Evolutionary conservation across 2,888 invertebrate species (phyloP), one percentile per base, ranked within the genome.

Genomic region (Tinea trinotella): DNA sequence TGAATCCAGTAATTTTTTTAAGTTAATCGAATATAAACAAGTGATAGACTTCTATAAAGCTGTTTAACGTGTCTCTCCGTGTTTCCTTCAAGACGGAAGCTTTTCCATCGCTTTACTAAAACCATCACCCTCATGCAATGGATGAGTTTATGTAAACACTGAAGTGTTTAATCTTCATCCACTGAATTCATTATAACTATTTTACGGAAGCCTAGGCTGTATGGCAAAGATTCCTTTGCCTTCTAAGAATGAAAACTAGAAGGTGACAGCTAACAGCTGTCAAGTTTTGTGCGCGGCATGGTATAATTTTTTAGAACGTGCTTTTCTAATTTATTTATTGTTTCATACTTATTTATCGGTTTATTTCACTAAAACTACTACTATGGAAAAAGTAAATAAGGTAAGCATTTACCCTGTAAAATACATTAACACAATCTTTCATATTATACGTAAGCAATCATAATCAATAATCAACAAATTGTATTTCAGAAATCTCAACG

Each of bases 331-430:
- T 35, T 4, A 12, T 12, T 40, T 40, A 15, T 34, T 48, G 40
- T 13, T 7, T 40, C 13, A 24, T 24, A 12, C 13, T 35, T 40
- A 15, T 15, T 24, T 24, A 7, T 36, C 52, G 36, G 12, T 40
- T 18, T 15, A 12, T 22, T 34, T 54, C 18, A 35, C 13, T 19
- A 40, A 22, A 52, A 30, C 49, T 34, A 56, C 49, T 34, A 56
- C 36, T 22, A 65, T 68, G 62, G 64, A 67, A 50, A 58, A 60
- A 35, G 58, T 62, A 20, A 60, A 62, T 55, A 61, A 60, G 59
- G 64, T 64, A 64, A 55, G 20, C 19, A 9, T 46, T 18, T 40
- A 13, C 30, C 24, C 24, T 24, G 24, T 24, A 24, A 24, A 7
- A 24, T 24, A 24, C 9, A 9, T 24, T 7, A 7, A 24, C 24